Evolutionary conservation across 2,888 invertebrate genomes (phyloP), one percentile per base, ranked within the genome.

Genomic region (Hemithea aestivaria): DNA sequence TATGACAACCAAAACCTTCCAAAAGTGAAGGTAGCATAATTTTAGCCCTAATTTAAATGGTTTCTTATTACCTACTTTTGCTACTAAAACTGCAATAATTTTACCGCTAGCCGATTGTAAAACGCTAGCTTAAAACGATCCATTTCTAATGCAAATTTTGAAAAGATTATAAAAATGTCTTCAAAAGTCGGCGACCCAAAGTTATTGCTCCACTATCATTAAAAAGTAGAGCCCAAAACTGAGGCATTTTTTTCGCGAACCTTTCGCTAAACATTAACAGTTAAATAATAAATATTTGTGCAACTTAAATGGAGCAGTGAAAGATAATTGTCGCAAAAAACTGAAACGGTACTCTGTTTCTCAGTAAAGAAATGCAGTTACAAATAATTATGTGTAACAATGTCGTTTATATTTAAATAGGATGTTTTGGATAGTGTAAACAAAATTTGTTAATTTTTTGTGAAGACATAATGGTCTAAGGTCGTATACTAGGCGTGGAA

Each of bases 181-280:
- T 78, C 59, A 66, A 67, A 62, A 67, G 62, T 61, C 47, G 54
- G 34, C 45, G 55, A 31, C 53, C 51, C 51, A 59, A 66, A 64
- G 53, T 55, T 55, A 64, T 66, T 73, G 76, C 73, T 58, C 75
- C 58, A 69, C 46, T 65, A 76, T 77, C 65, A 62, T 72, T 84
- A 85, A 85, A 84, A 85, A 85, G 75, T 82, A 66, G 80, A 79
- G 34, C 80, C 67, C 72, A 58, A 73, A 77, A 67, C 56, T 75
- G 62, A 73, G 66, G 58, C 65, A 60, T 54, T 67, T 72, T 69
- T 77, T 72, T 56, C 47, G 40, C 27, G 23, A 7, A 62, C 65
- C 65, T 72, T 71, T 72, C 68, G 48, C 62, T 51, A 37, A 33
- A 32, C 21, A 51, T 58, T 55, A 52, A 70, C 69, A 52, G 69